Conservation (phyloP, 2,113 vertebrate species). For the Gallinago media region DNA sequence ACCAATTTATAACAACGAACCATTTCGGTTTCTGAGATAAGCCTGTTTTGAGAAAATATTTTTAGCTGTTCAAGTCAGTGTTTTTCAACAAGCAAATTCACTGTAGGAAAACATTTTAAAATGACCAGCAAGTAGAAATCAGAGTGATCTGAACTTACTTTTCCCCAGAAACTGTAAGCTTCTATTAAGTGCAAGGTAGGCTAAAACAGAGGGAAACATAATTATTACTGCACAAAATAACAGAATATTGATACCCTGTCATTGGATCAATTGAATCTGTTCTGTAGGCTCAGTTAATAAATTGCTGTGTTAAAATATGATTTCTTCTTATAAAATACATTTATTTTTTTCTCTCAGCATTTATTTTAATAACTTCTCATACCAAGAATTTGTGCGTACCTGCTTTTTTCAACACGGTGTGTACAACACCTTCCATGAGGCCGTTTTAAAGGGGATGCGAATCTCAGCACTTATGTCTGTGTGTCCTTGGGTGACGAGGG, state of each 20-base stretch:
- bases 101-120: not conserved
- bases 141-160: not conserved
- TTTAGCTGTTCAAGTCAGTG: not conserved
- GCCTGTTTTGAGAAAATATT: not conserved
- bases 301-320: not conserved
- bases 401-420: not conserved
- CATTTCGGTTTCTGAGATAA: not conserved
- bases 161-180: not conserved
- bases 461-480: not conserved
- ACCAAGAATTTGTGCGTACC: not conserved
- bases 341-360: slow-evolving; percentile 6
- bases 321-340: not conserved
- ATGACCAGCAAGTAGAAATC: not conserved
- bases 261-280: not conserved
- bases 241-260: slow-evolving; percentile 16
- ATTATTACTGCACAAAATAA: slow-evolving; percentile 7
- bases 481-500: not conserved
- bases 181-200: not conserved
- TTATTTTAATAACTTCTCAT: not conserved
- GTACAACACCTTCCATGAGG: not conserved
- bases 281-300: not conserved
- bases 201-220: not conserved
- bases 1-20: slow-evolving; percentile 6
- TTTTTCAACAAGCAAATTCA: not conserved
- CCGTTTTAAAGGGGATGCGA: not conserved